These are phyloP conservation scores for Phoenoteleia sp. DNA, from an alignment of 2,888 invertebrate genomes.

Conservation along the genomic window DNA sequence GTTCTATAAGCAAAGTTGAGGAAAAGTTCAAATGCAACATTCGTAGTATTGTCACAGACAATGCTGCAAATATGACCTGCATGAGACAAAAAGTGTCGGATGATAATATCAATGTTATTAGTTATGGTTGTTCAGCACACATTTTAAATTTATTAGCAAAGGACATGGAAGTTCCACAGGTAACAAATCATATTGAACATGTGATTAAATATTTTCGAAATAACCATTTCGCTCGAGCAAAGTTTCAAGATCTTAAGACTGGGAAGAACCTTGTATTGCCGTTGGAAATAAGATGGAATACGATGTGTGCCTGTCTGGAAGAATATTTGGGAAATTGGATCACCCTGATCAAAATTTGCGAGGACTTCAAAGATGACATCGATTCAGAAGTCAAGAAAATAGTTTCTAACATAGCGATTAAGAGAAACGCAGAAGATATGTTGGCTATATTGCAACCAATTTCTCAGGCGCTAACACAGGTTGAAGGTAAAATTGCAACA, in stretches of 20 bases:
- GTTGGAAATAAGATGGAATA: constrained; percentile 34
- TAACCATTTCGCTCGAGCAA: constrained; percentile 39
- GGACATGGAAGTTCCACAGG: constrained; percentile 24
- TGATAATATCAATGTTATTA: not conserved
- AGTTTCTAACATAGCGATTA: constrained; percentile 40
- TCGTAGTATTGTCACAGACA: constrained; percentile 39
- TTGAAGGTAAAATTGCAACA: not conserved
- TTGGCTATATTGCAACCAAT: constrained; percentile 33
- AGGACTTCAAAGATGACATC: constrained; percentile 40
- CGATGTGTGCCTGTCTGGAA: constrained; percentile 26
- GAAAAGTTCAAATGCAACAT: not conserved
- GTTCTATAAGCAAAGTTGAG: constrained; percentile 2
- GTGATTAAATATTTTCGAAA: constrained; percentile 35
- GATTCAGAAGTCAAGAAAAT: constrained; percentile 35
- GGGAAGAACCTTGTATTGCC: constrained; percentile 19
- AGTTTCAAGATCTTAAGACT: constrained; percentile 7
- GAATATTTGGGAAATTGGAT: constrained; percentile 47
- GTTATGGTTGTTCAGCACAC: constrained; percentile 41
- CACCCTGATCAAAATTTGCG: constrained; percentile 36
- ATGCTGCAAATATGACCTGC: constrained; percentile 18
- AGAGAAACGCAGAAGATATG: constrained; percentile 38
- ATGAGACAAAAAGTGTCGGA: constrained; percentile 5
- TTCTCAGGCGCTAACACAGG: constrained; percentile 14
- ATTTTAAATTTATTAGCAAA: constrained; percentile 32
- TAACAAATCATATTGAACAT: constrained; percentile 22